These are phyloP conservation scores for Tupiocoris notatus DNA, from an alignment of 2,888 invertebrate genomes.

Conservation along the genomic window DNA sequence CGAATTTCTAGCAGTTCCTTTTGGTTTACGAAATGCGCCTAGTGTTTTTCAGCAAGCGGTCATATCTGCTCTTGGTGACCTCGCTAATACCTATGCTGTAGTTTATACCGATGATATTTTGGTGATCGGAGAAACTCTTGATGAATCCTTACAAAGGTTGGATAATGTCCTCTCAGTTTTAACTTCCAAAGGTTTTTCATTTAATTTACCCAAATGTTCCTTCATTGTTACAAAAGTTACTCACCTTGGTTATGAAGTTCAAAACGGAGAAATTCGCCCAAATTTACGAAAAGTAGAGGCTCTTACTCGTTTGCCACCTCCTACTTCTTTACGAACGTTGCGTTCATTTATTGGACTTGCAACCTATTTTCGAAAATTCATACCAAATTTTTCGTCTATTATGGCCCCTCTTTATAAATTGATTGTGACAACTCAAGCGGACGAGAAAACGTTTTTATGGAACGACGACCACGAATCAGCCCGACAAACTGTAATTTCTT, in stretches of 20 bases:
- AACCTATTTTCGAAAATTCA: slow-evolving; percentile 4
- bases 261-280: slow-evolving; percentile 8
- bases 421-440: neutral
- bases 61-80: slow-evolving; percentile 50
- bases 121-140: slow-evolving; percentile 46
- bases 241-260: slow-evolving; percentile 31
- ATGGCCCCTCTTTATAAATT: neutral
- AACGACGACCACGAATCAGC: neutral
- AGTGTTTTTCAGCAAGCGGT: slow-evolving; percentile 49
- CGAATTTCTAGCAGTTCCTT: slow-evolving; percentile 19
- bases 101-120: neutral
- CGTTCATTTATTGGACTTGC: slow-evolving; percentile 12
- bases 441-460: neutral
- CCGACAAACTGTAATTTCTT: neutral
- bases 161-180: slow-evolving; percentile 49
- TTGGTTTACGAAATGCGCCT: slow-evolving; percentile 33
- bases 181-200: slow-evolving; percentile 19
- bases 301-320: neutral
- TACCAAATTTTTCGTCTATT: neutral
- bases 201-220: slow-evolving; percentile 39
- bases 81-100: slow-evolving; percentile 43
- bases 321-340: neutral
- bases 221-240: slow-evolving; percentile 12
- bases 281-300: slow-evolving; percentile 8
- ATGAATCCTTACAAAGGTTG: slow-evolving; percentile 49